Conservation (phyloP, 2,888 invertebrate species). For the Gryllus longicercus region DNA sequence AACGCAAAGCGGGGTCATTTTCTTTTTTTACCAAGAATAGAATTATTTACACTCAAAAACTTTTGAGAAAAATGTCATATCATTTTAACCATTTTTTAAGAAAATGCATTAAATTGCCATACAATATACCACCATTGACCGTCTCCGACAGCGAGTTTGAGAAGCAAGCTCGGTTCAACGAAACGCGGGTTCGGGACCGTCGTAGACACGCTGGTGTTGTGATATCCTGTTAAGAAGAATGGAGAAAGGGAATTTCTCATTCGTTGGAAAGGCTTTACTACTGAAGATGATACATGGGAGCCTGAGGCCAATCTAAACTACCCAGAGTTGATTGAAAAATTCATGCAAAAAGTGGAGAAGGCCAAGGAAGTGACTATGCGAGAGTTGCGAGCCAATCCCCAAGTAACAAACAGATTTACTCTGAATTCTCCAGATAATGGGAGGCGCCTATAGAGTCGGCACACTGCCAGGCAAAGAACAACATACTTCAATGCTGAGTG, state of each 20-base stretch:
- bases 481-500: no score
- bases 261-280: constrained; percentile 73
- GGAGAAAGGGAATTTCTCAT: constrained; percentile 67
- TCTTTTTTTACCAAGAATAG: no score
- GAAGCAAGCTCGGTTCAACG: no score
- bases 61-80: no score
- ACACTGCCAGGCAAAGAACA: not conserved
- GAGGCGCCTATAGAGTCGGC: not conserved
- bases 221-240: constrained; percentile 53
- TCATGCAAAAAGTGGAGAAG: constrained; percentile 39
- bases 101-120: no score
- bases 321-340: constrained; percentile 62
- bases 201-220: no score
- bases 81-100: no score
- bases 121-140: no score
- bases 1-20: no score
- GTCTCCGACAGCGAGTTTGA: no score
- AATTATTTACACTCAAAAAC: no score
- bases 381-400: not conserved
- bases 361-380: not conserved
- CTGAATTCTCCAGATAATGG: not conserved
- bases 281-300: constrained; percentile 72
- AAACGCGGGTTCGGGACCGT: no score
- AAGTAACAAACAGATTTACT: constrained; percentile 1
- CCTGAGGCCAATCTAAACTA: constrained; percentile 68